These are phyloP conservation scores for Zaprionus ornatus DNA, from an alignment of 1,140 invertebrate species.

Conservation along the genomic window DNA sequence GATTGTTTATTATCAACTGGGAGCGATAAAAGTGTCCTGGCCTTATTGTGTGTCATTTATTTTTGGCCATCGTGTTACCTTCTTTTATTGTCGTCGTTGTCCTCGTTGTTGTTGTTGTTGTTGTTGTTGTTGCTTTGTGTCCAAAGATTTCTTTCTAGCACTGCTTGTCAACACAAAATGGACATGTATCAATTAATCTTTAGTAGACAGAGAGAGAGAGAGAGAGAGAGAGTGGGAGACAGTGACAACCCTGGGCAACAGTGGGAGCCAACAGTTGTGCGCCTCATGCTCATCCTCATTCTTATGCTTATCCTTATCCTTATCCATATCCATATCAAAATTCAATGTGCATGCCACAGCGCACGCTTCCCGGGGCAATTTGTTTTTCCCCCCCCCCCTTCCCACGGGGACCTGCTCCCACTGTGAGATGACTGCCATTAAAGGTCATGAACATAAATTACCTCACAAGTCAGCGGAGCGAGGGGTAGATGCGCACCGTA, in stretches of 20 bases:
- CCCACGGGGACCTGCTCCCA: not conserved
- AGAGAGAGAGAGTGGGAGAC: not conserved
- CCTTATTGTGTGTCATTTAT: conserved; percentile 79
- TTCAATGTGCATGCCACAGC: conserved; percentile 73
- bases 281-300: conserved; percentile 5
- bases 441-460: conserved; percentile 81
- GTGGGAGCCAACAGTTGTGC: conserved; percentile 38
- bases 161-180: conserved; percentile 78
- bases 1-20: conserved; percentile 79
- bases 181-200: conserved; percentile 81
- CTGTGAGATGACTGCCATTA: conserved; percentile 54
- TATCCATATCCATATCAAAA: conserved; percentile 70
- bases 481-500: conserved; percentile 3
- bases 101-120: conserved; percentile 7
- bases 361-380: conserved; percentile 62
- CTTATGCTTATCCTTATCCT: not conserved
- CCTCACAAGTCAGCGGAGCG: conserved; percentile 30
- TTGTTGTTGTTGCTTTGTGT: conserved; percentile 39
- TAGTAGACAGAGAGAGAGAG: conserved; percentile 15
- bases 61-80: conserved; percentile 69
- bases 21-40: conserved; percentile 79
- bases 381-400: conserved; percentile 39
- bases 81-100: conserved; percentile 50
- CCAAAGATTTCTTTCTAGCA: conserved; percentile 64
- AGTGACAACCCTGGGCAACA: not conserved